phyloP scores from a whole-genome alignment of 2,797 vertebrate genomes.

The Sebastes itinus region DNA sequence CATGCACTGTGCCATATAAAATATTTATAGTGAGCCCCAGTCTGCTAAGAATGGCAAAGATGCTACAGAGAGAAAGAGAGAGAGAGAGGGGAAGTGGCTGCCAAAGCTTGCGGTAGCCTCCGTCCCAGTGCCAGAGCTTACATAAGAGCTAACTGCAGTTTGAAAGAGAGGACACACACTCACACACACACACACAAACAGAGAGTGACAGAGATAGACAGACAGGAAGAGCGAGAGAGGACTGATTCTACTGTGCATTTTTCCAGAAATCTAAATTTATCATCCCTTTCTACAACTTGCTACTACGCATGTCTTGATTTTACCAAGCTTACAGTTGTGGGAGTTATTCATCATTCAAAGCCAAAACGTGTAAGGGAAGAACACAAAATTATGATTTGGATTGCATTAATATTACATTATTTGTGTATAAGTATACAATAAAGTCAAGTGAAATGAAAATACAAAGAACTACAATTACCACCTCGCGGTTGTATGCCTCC shows the following conservation, averaged over 20 bases:
- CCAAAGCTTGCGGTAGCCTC: slow-evolving; percentile 52
- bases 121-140: slow-evolving; percentile 69
- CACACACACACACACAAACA: slow-evolving; percentile 8
- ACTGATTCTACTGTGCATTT: background rate
- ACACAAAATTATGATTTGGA: background rate
- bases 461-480: background rate
- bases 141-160: slow-evolving; percentile 73
- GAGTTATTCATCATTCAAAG: background rate
- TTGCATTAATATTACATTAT: background rate
- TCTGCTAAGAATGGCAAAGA: slow-evolving; percentile 79
- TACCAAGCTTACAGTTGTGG: background rate
- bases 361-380: background rate
- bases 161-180: slow-evolving; percentile 47
- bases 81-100: slow-evolving; percentile 27
- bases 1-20: slow-evolving; percentile 85
- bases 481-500: no score
- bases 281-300: slow-evolving; percentile 1
- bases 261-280: slow-evolving; percentile 41
- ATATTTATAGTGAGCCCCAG: slow-evolving; percentile 84
- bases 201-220: slow-evolving; percentile 3
- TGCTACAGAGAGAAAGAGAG: slow-evolving; percentile 39
- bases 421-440: background rate
- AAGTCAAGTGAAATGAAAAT: background rate
- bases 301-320: slow-evolving; percentile 18
- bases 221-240: background rate